Percentiles rank a stretch among this genome's conserved stretches.
Conservation (phyloP, 2,888 invertebrate species). For the Perizoma flavofasciatum region DNA sequence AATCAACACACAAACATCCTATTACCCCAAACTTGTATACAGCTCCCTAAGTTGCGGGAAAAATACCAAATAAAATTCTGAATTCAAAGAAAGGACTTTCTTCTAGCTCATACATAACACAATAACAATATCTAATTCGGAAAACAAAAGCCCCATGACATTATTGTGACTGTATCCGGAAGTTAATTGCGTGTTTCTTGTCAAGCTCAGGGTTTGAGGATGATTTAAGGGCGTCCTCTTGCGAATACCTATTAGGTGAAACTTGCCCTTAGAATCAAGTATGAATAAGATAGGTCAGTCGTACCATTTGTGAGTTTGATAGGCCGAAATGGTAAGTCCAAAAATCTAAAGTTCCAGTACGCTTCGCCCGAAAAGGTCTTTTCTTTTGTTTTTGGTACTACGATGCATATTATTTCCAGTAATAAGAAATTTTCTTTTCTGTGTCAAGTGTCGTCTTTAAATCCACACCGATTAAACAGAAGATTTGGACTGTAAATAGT, state of each 20-base stretch:
- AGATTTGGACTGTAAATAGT: too few relatives aligned
- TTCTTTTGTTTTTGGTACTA: too few relatives aligned
- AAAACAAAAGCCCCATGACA: constrained; percentile 41
- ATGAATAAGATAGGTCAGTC: background rate
- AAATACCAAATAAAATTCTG: background rate
- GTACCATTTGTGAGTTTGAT: background rate
- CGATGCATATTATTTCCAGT: too few relatives aligned
- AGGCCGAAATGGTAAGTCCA: too few relatives aligned
- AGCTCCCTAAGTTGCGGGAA: too few relatives aligned
- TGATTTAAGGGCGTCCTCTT: constrained; percentile 46
- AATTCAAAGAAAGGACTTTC: background rate
- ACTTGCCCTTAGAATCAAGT: constrained; percentile 5
- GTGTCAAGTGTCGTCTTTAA: too few relatives aligned
- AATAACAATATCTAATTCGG: constrained; percentile 30
- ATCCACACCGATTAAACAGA: too few relatives aligned
- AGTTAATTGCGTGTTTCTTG: constrained; percentile 65
- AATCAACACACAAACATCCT: too few relatives aligned
- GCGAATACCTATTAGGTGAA: constrained; percentile 16
- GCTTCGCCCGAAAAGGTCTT: too few relatives aligned
- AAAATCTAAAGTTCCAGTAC: too few relatives aligned
- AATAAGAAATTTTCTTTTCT: too few relatives aligned
- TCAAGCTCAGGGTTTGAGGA: constrained; percentile 49
- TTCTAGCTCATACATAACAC: constrained; percentile 6
- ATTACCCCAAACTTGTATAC: too few relatives aligned
- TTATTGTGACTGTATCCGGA: constrained; percentile 55